Conservation (phyloP, 2,888 invertebrate genomes). For the Tenthredo scrophulariae region DNA sequence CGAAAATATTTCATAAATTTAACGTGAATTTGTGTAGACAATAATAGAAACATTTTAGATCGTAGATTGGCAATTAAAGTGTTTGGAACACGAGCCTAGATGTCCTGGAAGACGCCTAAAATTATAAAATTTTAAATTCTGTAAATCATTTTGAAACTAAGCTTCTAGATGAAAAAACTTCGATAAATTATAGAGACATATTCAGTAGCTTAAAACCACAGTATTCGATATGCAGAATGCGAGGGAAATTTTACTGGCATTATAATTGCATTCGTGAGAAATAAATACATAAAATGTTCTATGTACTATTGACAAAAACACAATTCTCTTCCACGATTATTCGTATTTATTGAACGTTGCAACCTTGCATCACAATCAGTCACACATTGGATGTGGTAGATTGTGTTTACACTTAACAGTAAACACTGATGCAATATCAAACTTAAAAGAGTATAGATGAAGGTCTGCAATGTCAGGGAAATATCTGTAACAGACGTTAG, state of each 20-base stretch:
- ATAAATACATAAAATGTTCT: neutral
- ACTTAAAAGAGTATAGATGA: conserved; percentile 25
- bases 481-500: conserved; percentile 55
- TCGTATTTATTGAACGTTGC: conserved; percentile 9
- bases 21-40: too few relatives aligned
- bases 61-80: too few relatives aligned
- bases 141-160: neutral
- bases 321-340: neutral
- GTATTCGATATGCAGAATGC: neutral
- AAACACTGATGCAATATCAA: conserved; percentile 35
- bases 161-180: neutral
- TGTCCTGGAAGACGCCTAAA: neutral
- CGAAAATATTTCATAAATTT: neutral
- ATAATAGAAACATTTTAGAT: too few relatives aligned
- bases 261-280: neutral
- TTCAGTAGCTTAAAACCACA: neutral
- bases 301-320: conserved; percentile 16
- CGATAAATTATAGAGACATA: neutral
- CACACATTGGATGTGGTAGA: neutral
- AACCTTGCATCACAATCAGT: conserved; percentile 29
- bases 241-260: neutral
- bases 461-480: conserved; percentile 38
- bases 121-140: neutral
- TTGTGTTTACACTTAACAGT: conserved; percentile 34
- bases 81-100: too few relatives aligned